Base-by-base conservation (phyloP, 2,113 vertebrate genomes). In the Phaethon lepturus region DNA sequence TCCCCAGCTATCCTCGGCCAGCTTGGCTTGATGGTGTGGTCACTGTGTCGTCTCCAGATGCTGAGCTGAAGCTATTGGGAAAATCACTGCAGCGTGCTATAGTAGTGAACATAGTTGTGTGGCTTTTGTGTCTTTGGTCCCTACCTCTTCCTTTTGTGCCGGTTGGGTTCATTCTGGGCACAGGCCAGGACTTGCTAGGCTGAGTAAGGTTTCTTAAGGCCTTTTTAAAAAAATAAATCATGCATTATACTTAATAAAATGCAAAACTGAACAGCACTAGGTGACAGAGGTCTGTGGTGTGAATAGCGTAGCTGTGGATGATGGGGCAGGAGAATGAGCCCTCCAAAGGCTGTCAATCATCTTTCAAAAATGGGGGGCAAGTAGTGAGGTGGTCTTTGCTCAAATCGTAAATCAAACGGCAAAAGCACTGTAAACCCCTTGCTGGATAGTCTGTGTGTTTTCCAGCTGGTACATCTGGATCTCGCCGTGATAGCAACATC, bases 1-100 rank as follows among this genome's bases (percentile, higher is more conserved):
- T 79, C 50, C 15, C 13, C 28, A 62, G 16, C n/a, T 64, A 11
- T 38, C 31, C 42, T 76, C 0, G 2, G 28, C 24, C 53, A 62
- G 16, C 42, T 82, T 0, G 0, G 26, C 17, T n/a, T 53, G 16
- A 9, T 0, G 1, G 6, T 33, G 12, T 3, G 2, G 33, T 77
- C 44, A 20, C 58, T 3, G 0, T 55, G 17, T 53, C 49, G 26
- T 69, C 24, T 49, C 0, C 3, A 47, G 25, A 9, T 58, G 58
- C 29, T 49, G 45, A 58, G 15, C 47, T 44, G 60, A 63, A 10
- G 42, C 28, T 73, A 0, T 38, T 5, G 5, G 23, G 26, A 64
- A 44, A 40, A 50, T 28, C 50, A 45, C 15, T 44, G 23, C 26
- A 9, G 60, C 22, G 14, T 66, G 33, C 44, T 73, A 4, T 4